Conservation (phyloP, 2,888 invertebrate species). For the Eupithecia inturbata region DNA sequence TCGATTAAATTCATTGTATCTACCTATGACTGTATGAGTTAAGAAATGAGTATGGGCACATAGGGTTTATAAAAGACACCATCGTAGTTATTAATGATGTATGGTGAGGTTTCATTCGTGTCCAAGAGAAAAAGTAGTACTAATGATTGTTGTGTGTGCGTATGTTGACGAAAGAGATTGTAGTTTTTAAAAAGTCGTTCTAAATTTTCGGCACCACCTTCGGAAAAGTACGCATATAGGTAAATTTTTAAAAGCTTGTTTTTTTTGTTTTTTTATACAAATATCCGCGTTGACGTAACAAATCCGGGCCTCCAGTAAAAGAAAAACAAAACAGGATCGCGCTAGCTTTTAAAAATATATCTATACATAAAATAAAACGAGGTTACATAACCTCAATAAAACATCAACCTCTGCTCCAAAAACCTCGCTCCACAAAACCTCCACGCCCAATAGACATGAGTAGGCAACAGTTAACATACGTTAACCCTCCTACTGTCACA, state of each 20-base stretch:
- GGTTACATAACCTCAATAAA: not conserved
- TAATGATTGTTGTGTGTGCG: not conserved
- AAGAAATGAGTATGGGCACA: not conserved
- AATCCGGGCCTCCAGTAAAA: too few species aligned
- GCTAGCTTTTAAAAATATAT: too few species aligned
- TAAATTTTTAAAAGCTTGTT: too few species aligned
- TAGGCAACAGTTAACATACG: slow-evolving; percentile 34
- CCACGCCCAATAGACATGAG: slow-evolving; percentile 28
- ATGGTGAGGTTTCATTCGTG: too few species aligned
- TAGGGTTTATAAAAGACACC: not conserved
- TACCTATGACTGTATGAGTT: not conserved
- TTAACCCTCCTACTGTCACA: slow-evolving; percentile 57
- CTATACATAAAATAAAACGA: not conserved
- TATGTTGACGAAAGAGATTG: not conserved
- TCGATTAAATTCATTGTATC: not conserved
- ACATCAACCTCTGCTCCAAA: not conserved
- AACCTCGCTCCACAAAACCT: slow-evolving; percentile 4
- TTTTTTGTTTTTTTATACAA: too few species aligned
- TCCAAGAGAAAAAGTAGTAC: not conserved
- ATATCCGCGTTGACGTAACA: too few species aligned
- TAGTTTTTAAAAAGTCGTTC: not conserved
- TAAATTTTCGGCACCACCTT: not conserved
- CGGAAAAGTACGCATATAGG: not conserved
- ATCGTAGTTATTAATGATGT: too few species aligned
- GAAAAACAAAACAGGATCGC: too few species aligned